Conservation (phyloP, 1,140 invertebrate genomes). For the Stegodyphus dumicola region DNA sequence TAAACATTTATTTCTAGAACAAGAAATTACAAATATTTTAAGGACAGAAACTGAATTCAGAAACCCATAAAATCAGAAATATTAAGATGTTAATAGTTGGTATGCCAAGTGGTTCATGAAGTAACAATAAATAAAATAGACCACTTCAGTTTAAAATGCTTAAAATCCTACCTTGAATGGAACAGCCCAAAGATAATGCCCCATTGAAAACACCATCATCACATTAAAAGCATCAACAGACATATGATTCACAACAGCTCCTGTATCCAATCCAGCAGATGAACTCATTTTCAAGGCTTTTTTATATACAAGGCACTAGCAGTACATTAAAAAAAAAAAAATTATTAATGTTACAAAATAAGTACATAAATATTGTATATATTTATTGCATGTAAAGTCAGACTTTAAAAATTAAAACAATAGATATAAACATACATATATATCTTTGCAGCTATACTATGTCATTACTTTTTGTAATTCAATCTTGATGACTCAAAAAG, state of each 20-base stretch:
- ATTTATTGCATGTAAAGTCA: no score
- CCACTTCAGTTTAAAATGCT: not conserved
- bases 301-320: constrained; percentile 77
- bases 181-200: constrained; percentile 87
- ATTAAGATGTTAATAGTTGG: no score
- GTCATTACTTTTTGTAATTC: no score
- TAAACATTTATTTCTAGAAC: no score
- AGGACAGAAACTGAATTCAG: no score
- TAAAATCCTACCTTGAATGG: constrained; percentile 78
- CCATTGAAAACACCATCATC: constrained; percentile 85
- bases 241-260: constrained; percentile 83
- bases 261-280: constrained; percentile 68
- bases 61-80: no score
- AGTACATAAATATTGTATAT: not conserved
- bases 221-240: constrained; percentile 84
- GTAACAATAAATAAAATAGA: not conserved
- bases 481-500: no score
- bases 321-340: constrained; percentile 16
- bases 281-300: constrained; percentile 69
- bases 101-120: not conserved
- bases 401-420: no score
- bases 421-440: no score
- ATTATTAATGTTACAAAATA: not conserved
- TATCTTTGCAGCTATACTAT: no score
- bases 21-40: no score